Evolutionary conservation across 2,888 invertebrate genomes (phyloP).

Genomic region (Tetragnatha montana): DNA sequence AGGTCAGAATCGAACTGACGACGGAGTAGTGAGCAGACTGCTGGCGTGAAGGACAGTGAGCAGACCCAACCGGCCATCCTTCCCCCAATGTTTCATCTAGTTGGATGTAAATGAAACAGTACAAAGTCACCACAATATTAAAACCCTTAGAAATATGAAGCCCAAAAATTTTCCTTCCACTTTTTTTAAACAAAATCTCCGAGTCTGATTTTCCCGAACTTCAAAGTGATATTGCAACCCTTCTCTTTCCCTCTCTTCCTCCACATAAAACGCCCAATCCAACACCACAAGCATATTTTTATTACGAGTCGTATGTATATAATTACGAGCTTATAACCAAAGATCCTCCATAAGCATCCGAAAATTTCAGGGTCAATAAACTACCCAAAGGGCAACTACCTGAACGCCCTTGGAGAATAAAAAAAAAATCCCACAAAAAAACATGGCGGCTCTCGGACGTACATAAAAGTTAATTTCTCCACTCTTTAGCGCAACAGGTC

Average conservation of each 20-base stretch:
- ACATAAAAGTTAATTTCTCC: conserved; percentile 39
- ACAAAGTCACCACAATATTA: too few relatives aligned
- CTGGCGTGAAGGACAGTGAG: too few relatives aligned
- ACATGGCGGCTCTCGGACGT: neutral
- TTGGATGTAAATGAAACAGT: too few relatives aligned
- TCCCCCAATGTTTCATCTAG: too few relatives aligned
- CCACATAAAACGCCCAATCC: neutral
- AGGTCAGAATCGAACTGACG: too few relatives aligned
- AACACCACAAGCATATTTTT: neutral
- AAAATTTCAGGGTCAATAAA: conserved; percentile 26
- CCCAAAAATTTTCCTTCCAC: too few relatives aligned
- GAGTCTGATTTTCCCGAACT: too few relatives aligned
- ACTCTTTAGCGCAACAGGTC: conserved; percentile 55
- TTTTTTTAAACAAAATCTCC: too few relatives aligned
- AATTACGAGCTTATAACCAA: neutral
- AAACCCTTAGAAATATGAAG: too few relatives aligned
- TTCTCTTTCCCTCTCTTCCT: neutral
- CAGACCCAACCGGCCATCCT: too few relatives aligned
- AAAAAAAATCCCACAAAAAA: neutral
- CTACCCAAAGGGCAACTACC: conserved; percentile 25
- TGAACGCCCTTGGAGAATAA: neutral
- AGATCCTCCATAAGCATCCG: neutral
- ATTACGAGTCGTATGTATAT: neutral
- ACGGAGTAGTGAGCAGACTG: too few relatives aligned
- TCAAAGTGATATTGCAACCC: neutral